Percentiles rank a stretch among this genome's conserved stretches.
Evolutionary conservation across 2,113 vertebrate genomes (phyloP).

Genomic region (Pao palembangensis): DNA sequence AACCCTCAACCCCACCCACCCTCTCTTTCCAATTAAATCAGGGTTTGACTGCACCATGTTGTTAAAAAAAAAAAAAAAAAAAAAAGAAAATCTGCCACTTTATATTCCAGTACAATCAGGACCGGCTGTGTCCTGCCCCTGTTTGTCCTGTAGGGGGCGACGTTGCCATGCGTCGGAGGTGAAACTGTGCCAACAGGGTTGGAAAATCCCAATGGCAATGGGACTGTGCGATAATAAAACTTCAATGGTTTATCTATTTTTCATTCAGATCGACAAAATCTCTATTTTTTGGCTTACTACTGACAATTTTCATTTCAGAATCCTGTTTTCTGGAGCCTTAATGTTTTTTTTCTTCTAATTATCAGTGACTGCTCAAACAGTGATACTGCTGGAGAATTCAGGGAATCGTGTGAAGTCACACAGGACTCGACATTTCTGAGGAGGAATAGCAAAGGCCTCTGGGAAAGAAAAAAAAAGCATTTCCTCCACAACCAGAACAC

Average conservation of each 20-base stretch:
- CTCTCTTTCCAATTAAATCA: conserved; percentile 64
- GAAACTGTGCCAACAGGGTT: conserved; percentile 71
- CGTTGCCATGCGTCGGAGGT: conserved; percentile 69
- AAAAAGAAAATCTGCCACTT: conserved; percentile 64
- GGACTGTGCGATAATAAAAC: conserved; percentile 64
- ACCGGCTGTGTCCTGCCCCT: conserved; percentile 66
- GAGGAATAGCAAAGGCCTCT: conserved; percentile 68
- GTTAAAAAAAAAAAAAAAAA: conserved; percentile 28
- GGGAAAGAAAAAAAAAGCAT: conserved; percentile 57
- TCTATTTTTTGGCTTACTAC: conserved; percentile 75
- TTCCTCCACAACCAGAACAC: conserved; percentile 63
- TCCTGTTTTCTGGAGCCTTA: conserved; percentile 73
- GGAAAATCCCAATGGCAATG: conserved; percentile 69
- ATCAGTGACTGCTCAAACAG: conserved; percentile 71
- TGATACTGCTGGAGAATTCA: conserved; percentile 76
- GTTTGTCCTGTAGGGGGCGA: conserved; percentile 67
- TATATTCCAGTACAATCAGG: conserved; percentile 73
- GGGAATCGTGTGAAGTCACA: conserved; percentile 73
- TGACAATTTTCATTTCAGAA: conserved; percentile 75
- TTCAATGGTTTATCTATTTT: conserved; percentile 74
- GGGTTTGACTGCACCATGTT: conserved; percentile 69
- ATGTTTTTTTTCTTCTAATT: conserved; percentile 60
- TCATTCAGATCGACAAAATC: conserved; percentile 72
- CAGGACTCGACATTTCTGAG: conserved; percentile 65
- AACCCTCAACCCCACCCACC: conserved; percentile 3